Evolutionary conservation across 2,797 vertebrate species (phyloP), one percentile per base, ranked within the genome.

Genomic region (Varecia variegata): DNA sequence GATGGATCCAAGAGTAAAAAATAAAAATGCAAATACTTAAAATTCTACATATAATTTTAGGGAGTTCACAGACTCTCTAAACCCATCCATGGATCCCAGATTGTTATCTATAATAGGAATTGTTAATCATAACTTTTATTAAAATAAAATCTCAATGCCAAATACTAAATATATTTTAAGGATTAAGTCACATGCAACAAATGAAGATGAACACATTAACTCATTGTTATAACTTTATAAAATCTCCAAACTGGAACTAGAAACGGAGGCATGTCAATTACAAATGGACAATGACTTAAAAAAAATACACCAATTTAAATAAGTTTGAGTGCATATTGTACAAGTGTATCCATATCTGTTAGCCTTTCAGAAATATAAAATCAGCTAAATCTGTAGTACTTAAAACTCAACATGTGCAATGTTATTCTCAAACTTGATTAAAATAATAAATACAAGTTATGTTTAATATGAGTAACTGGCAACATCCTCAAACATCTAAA

Each of bases 391-490:
- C 97, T 98, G 92, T 93, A 94, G 95, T 97, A 97, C 97, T 97
- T 95, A 97, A 98, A 98, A 98, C 94, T 97, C 65, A n/a, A 88
- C 98, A 97, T 98, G 97, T 98, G 98, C 97, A 98, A 98, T 97
- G 97, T 97, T 96, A 98, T 98, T 96, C 97, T 97, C 23, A 98
- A 98, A 98, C 96, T 98, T 97, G 14, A 98, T 97, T 95, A 98
- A 98, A 98, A 98, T 97, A 98, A 98, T 98, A 98, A 98, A 98
- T 98, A 98, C 97, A 98, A 98, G 96, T 97, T 98, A 94, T 96
- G 90, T 97, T 98, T 98, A 98, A 95, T 98, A 98, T 85, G 97
- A 94, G 96, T 96, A 97, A 96, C 96, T 97, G 97, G 97, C 87
- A 98, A 98, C 97, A 98, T 98, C 98, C 97, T 97, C 98, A 95